Percentiles rank a stretch among this genome's conserved stretches.
These are phyloP conservation scores for Condylostylus longicornis DNA, from an alignment of 1,140 invertebrate species.

Conservation along the genomic window DNA sequence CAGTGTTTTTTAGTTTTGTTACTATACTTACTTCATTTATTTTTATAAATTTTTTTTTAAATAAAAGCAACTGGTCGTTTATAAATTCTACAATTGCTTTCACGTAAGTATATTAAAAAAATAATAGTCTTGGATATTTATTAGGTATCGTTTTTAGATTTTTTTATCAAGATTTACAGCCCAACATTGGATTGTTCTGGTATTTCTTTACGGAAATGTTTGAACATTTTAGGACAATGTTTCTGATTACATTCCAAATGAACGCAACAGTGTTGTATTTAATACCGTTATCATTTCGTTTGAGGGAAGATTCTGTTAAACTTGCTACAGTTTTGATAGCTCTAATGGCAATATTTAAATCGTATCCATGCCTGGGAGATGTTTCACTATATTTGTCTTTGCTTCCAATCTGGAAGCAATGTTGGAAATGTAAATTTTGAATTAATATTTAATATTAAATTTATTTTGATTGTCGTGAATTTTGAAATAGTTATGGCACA, in stretches of 20 bases:
- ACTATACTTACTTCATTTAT: constrained; percentile 17
- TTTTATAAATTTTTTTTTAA: constrained; percentile 13
- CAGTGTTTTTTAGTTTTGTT: constrained; percentile 27
- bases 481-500: constrained; percentile 68
- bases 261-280: constrained; percentile 85
- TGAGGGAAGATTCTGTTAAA: constrained; percentile 75
- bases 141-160: constrained; percentile 38
- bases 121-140: not conserved
- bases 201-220: constrained; percentile 99
- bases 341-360: constrained; percentile 84
- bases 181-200: constrained; percentile 97
- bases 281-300: constrained; percentile 69
- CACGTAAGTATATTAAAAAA: constrained; percentile 44
- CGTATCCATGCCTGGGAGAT: constrained; percentile 92
- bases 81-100: constrained; percentile 67
- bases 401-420: constrained; percentile 80
- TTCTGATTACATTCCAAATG: constrained; percentile 92
- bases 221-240: constrained; percentile 91
- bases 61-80: constrained; percentile 50
- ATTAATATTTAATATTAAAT: not conserved
- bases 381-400: constrained; percentile 82
- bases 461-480: not conserved
- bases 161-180: constrained; percentile 81
- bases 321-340: constrained; percentile 70
- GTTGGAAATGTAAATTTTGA: constrained; percentile 61